Evolutionary conservation across 1,140 invertebrate genomes (phyloP).

Genomic region (Drosophila micromelanica): DNA sequence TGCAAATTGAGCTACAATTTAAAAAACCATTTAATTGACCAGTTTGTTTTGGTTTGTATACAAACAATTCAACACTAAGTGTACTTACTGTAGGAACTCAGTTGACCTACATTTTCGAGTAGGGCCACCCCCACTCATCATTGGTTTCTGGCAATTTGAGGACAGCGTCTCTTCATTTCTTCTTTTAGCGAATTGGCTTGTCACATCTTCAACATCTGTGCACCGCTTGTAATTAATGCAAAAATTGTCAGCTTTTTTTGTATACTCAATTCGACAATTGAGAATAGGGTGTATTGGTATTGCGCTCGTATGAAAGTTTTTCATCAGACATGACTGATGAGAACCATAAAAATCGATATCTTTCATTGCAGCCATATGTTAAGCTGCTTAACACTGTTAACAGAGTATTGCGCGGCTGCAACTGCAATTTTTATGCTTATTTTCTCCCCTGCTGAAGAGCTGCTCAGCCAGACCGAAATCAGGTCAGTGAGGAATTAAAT

Average conservation of each 20-base stretch:
- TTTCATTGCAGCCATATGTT: too few relatives aligned
- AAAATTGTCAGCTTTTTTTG: constrained; percentile 29
- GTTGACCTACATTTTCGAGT: constrained; percentile 23
- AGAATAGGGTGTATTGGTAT: background rate
- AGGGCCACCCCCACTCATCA: background rate
- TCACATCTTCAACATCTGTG: constrained; percentile 38
- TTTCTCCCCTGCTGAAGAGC: background rate
- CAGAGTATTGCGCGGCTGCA: background rate
- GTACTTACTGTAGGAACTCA: constrained; percentile 2
- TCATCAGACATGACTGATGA: too few relatives aligned
- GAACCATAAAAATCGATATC: too few relatives aligned
- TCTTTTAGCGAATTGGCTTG: constrained; percentile 16
- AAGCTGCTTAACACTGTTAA: too few relatives aligned
- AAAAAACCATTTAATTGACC: constrained; percentile 52
- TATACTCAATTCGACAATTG: background rate
- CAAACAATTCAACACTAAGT: background rate
- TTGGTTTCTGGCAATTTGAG: background rate
- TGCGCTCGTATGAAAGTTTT: background rate
- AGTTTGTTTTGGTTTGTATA: background rate
- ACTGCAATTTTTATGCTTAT: background rate
- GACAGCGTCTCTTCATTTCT: constrained; percentile 16
- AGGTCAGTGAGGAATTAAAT: constrained; percentile 54
- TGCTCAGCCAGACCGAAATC: constrained; percentile 35
- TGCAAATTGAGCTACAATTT: constrained; percentile 27
- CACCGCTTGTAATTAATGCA: constrained; percentile 36